phyloP scores from a whole-genome alignment of 2,797 vertebrate species.

The Scolopax rusticola region DNA sequence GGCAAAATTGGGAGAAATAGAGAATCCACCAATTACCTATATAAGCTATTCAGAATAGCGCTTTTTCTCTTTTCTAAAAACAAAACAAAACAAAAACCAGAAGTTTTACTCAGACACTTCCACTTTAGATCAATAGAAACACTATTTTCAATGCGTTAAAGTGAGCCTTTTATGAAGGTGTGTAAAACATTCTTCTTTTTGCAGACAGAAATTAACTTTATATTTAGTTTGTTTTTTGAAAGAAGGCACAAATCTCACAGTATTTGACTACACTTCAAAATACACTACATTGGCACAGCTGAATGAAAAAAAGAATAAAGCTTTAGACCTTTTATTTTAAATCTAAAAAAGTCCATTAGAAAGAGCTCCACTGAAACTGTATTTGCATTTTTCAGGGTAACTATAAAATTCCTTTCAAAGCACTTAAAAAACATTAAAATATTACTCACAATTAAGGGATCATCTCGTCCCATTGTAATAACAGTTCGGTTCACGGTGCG shows the following conservation, averaged over 20 bases:
- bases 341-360: not conserved
- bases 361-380: not conserved
- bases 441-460: conserved; percentile 91
- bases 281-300: not conserved
- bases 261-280: not conserved
- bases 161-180: not conserved
- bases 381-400: not conserved
- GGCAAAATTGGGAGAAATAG: not conserved
- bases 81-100: no score
- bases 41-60: not conserved
- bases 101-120: not conserved
- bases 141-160: not conserved
- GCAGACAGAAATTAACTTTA: not conserved
- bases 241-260: not conserved
- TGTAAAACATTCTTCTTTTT: not conserved
- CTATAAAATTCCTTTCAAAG: not conserved
- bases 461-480: conserved; percentile 93
- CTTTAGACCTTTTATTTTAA: not conserved
- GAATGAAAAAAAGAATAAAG: not conserved
- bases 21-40: not conserved
- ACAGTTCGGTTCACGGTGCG: conserved; percentile 91
- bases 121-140: not conserved
- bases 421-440: not conserved
- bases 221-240: not conserved
- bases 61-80: no score